Conservation (phyloP, 2,113 vertebrate genomes). For the Isurus oxyrinchus region DNA sequence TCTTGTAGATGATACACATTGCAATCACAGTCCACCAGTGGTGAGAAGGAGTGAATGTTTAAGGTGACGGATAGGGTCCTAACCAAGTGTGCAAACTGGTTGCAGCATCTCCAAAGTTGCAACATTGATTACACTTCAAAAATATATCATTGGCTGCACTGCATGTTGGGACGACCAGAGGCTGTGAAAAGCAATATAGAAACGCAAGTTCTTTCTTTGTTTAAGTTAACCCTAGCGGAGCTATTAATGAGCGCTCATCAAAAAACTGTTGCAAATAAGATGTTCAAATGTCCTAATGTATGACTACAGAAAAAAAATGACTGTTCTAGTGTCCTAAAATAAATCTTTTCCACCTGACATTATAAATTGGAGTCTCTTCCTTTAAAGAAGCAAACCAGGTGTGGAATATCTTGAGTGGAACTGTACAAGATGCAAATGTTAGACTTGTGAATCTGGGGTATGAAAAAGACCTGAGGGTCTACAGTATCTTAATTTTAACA, state of each 20-base stretch:
- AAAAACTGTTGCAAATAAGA: neutral
- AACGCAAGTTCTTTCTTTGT: neutral
- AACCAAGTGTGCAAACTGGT: neutral
- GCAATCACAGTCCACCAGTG: too few species aligned
- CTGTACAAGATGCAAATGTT: neutral
- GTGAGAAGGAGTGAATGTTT: too few species aligned
- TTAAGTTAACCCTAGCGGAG: neutral
- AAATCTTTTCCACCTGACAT: neutral
- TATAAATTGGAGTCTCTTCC: neutral
- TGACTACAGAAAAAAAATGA: neutral
- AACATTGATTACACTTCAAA: neutral
- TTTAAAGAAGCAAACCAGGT: neutral
- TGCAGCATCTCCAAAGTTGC: neutral
- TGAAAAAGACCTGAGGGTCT: neutral
- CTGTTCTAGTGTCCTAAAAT: neutral
- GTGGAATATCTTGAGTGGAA: neutral
- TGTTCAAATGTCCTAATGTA: neutral
- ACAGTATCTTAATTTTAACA: neutral
- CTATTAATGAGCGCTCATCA: neutral
- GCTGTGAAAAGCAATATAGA: neutral
- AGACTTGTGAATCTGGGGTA: neutral
- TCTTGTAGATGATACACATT: too few species aligned
- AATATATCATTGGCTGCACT: neutral
- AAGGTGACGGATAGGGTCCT: too few species aligned
- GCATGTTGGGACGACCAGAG: neutral